These are phyloP conservation scores for Cyclophora punctaria DNA, from an alignment of 2,888 invertebrate species.

Conservation along the genomic window DNA sequence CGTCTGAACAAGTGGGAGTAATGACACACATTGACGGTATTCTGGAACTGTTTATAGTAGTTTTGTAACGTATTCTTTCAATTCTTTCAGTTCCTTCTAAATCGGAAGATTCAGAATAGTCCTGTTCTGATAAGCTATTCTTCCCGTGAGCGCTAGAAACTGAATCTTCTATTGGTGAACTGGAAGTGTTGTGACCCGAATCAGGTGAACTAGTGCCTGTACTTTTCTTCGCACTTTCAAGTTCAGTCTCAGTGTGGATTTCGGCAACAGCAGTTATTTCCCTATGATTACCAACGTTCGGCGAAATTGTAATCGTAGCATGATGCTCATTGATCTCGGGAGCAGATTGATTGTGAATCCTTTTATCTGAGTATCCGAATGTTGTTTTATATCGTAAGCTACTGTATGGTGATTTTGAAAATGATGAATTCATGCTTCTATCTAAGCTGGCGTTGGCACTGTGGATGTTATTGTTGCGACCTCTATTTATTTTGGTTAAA, in stretches of 20 bases:
- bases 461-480: slow-evolving; percentile 62
- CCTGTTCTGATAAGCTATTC: slow-evolving; percentile 83
- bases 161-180: slow-evolving; percentile 84
- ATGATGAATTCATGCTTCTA: slow-evolving; percentile 61
- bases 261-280: slow-evolving; percentile 77
- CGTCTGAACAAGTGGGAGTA: slow-evolving; percentile 90
- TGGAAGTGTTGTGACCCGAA: slow-evolving; percentile 87
- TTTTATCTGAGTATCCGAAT: slow-evolving; percentile 49
- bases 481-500: slow-evolving; percentile 75
- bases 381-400: slow-evolving; percentile 55
- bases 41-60: slow-evolving; percentile 88
- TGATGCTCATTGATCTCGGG: slow-evolving; percentile 51
- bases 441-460: slow-evolving; percentile 75
- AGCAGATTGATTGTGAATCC: slow-evolving; percentile 49
- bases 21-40: slow-evolving; percentile 96
- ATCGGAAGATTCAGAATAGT: slow-evolving; percentile 90
- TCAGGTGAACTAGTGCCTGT: slow-evolving; percentile 85
- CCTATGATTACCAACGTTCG: slow-evolving; percentile 54
- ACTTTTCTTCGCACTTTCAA: slow-evolving; percentile 69
- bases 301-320: slow-evolving; percentile 57
- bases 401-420: slow-evolving; percentile 56
- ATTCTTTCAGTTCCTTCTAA: slow-evolving; percentile 91
- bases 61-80: slow-evolving; percentile 89
- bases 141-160: slow-evolving; percentile 82
- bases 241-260: slow-evolving; percentile 66